phyloP scores from a whole-genome alignment of 2,113 vertebrate genomes.

The Coracopsis vasa region DNA sequence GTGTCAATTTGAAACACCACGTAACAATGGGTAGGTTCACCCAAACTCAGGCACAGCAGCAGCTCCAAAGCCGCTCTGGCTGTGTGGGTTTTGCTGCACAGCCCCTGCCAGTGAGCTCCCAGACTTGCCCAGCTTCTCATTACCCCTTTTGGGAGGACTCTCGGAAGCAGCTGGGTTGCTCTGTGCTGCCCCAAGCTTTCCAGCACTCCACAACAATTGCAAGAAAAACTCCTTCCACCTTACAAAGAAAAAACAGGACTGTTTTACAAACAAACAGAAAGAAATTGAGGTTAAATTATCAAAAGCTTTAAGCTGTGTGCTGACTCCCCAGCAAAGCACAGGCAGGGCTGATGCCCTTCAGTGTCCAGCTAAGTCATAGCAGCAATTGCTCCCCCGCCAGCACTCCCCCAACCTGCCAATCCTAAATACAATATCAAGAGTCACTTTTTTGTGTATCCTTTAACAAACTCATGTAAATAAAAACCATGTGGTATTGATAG shows the following conservation, averaged over 20 bases:
- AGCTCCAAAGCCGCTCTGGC: no score
- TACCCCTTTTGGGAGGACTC: background rate
- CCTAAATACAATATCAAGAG: background rate
- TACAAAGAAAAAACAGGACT: background rate
- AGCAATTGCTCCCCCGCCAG: background rate
- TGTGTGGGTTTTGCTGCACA: rapidly evolving
- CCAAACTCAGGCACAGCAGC: background rate
- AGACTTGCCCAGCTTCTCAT: background rate
- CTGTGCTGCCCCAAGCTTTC: background rate
- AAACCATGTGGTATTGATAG: constrained; percentile 33
- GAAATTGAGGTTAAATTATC: background rate
- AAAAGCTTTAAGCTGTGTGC: background rate
- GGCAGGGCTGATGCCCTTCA: background rate
- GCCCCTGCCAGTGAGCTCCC: background rate
- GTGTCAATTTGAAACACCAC: background rate
- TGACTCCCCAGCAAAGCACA: background rate
- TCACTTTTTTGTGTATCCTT: constrained; percentile 21
- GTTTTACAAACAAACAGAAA: background rate
- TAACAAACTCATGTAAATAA: constrained; percentile 3
- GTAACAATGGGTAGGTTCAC: rapidly evolving
- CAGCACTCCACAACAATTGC: background rate
- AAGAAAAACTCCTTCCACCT: background rate
- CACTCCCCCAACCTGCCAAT: background rate
- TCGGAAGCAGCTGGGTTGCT: background rate
- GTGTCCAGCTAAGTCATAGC: background rate